Percentiles rank a stretch among this genome's conserved stretches.
phyloP scores from a whole-genome alignment of 2,888 invertebrate genomes.

The Agrenia bidenticulata region DNA sequence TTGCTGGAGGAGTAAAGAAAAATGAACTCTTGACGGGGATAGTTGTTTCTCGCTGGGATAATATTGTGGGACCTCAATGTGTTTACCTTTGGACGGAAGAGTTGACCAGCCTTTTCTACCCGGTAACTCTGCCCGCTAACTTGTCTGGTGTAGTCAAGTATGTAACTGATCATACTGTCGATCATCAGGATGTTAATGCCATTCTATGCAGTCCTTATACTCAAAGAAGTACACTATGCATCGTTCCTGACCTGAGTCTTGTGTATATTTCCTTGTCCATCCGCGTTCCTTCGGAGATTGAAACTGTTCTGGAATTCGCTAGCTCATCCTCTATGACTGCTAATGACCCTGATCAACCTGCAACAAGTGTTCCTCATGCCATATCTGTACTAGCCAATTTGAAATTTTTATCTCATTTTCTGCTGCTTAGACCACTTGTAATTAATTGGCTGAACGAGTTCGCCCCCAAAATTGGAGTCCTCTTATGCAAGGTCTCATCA shows the following conservation, averaged over 20 bases:
- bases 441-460: constrained; percentile 50
- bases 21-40: constrained; percentile 40
- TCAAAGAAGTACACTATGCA: constrained; percentile 48
- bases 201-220: constrained; percentile 40
- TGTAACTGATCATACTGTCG: constrained; percentile 52
- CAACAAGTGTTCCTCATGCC: constrained; percentile 50
- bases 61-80: constrained; percentile 52
- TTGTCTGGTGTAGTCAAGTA: constrained; percentile 48
- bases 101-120: constrained; percentile 48
- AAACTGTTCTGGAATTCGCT: constrained; percentile 35
- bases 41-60: constrained; percentile 51
- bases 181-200: constrained; percentile 50
- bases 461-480: constrained; percentile 50
- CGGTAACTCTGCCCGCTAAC: constrained; percentile 34
- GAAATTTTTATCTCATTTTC: constrained; percentile 46
- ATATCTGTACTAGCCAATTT: constrained; percentile 49
- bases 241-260: constrained; percentile 48
- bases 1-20: not conserved
- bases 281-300: constrained; percentile 46
- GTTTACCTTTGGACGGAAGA: constrained; percentile 52
- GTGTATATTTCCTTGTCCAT: constrained; percentile 50
- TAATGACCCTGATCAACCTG: constrained; percentile 38
- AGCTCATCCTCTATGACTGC: constrained; percentile 24
- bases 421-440: constrained; percentile 46
- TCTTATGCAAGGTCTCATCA: constrained; percentile 45